Conservation (phyloP, 2,113 vertebrate genomes). For the Plecotus auritus region DNA sequence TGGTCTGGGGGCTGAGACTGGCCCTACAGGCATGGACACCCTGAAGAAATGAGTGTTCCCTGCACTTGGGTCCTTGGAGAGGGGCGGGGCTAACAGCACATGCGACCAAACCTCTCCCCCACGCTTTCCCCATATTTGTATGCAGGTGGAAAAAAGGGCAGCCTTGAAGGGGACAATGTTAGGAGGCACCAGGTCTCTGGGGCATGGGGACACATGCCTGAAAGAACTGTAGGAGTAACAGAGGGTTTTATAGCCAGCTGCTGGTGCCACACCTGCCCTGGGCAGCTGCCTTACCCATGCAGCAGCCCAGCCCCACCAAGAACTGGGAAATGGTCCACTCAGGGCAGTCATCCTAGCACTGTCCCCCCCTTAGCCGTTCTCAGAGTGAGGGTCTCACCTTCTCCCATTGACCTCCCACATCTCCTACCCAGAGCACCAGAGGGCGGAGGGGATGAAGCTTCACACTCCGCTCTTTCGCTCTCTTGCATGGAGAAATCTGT, state of each 20-base stretch:
- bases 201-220: not conserved
- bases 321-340: not conserved
- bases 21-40: not conserved
- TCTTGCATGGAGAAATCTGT: not conserved
- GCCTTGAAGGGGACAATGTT: not conserved
- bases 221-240: not conserved
- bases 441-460: not conserved
- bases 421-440: not conserved
- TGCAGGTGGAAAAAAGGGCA: not conserved
- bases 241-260: not conserved
- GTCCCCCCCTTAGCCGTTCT: not conserved
- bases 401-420: not conserved
- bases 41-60: not conserved
- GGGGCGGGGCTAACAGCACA: not conserved
- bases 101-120: no score
- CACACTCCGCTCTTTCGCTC: not conserved
- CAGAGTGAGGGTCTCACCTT: not conserved
- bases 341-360: not conserved
- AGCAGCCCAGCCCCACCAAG: not conserved
- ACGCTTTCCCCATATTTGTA: not conserved
- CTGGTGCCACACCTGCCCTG: not conserved
- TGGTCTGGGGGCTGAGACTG: not conserved
- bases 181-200: not conserved
- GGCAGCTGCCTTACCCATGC: not conserved
- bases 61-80: not conserved